Evolutionary conservation across 2,113 vertebrate species (phyloP).

Genomic region (Zapus hudsonius): DNA sequence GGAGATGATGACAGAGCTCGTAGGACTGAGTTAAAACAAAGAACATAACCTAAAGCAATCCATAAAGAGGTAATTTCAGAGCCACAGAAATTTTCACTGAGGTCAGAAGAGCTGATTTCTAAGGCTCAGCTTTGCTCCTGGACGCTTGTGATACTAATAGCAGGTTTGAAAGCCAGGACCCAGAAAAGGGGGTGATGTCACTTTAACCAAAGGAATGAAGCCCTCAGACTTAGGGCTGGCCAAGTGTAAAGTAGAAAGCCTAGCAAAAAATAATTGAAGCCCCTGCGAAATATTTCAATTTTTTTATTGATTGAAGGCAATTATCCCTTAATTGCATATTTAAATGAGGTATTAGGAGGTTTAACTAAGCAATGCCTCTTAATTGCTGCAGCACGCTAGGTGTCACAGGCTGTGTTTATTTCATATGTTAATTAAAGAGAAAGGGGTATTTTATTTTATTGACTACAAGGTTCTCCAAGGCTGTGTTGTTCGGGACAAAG

Average conservation of each 20-base stretch:
- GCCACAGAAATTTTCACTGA: conserved; percentile 65
- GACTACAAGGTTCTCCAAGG: conserved; percentile 85
- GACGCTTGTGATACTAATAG: conserved; percentile 70
- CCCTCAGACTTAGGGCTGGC: conserved; percentile 75
- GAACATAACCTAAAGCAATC: conserved; percentile 54
- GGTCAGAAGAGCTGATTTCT: conserved; percentile 76
- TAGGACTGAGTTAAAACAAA: conserved; percentile 68
- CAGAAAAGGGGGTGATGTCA: conserved; percentile 77
- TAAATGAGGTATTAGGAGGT: conserved; percentile 94
- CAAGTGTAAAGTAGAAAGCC: conserved; percentile 82
- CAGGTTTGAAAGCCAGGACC: conserved; percentile 77
- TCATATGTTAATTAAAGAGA: conserved; percentile 94
- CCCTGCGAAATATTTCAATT: conserved; percentile 91
- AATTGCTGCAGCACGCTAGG: conserved; percentile 93
- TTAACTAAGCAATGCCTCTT: conserved; percentile 94
- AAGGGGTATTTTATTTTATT: conserved; percentile 91
- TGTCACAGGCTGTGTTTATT: conserved; percentile 94
- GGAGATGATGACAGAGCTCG: background rate
- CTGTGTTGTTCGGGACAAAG: conserved; percentile 85
- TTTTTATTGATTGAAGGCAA: conserved; percentile 94
- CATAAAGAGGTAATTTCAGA: conserved; percentile 63
- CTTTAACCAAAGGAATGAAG: conserved; percentile 79
- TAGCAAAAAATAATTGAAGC: conserved; percentile 87
- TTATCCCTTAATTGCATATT: conserved; percentile 95
- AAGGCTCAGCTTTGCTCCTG: conserved; percentile 61